Conservation (phyloP, 2,888 invertebrate species). For the Drosophila subquinaria region DNA sequence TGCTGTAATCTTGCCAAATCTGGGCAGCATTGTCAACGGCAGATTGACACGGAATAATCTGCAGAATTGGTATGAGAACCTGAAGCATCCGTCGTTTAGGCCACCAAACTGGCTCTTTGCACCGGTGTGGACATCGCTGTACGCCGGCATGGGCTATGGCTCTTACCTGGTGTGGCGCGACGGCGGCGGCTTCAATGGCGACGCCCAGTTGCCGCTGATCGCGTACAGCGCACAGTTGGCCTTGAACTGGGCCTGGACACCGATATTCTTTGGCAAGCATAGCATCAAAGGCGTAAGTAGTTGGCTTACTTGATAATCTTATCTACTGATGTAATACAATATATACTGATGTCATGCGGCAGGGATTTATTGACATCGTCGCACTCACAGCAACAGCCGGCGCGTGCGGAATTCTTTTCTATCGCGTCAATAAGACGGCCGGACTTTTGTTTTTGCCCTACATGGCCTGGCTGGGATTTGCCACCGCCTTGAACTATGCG, state of each 20-base stretch:
- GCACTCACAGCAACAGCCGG: slow-evolving; percentile 88
- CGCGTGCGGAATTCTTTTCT: slow-evolving; percentile 88
- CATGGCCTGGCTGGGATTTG: slow-evolving; percentile 90
- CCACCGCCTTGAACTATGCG: slow-evolving; percentile 89
- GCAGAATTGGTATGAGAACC: slow-evolving; percentile 90
- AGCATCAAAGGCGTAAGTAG: slow-evolving; percentile 90
- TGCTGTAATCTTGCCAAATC: slow-evolving; percentile 88
- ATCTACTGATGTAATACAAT: slow-evolving; percentile 10
- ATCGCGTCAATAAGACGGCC: slow-evolving; percentile 88
- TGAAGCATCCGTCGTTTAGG: slow-evolving; percentile 91
- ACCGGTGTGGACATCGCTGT: slow-evolving; percentile 92
- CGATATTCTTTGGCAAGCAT: slow-evolving; percentile 92
- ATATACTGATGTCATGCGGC: slow-evolving; percentile 65
- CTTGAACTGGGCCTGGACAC: slow-evolving; percentile 94
- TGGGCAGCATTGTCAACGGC: slow-evolving; percentile 90
- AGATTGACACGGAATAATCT: slow-evolving; percentile 88
- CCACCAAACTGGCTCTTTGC: slow-evolving; percentile 93
- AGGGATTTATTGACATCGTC: slow-evolving; percentile 89
- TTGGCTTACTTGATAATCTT: slow-evolving; percentile 33
- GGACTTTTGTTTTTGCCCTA: slow-evolving; percentile 91
- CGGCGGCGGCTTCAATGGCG: slow-evolving; percentile 90
- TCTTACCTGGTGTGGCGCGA: slow-evolving; percentile 93
- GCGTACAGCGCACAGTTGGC: slow-evolving; percentile 91
- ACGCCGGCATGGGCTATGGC: slow-evolving; percentile 93
- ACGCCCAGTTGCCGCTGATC: slow-evolving; percentile 89